Percentiles rank a stretch among this genome's conserved stretches.
Conservation (phyloP, 2,113 vertebrate species). For the Poeciliopsis occidentalis region DNA sequence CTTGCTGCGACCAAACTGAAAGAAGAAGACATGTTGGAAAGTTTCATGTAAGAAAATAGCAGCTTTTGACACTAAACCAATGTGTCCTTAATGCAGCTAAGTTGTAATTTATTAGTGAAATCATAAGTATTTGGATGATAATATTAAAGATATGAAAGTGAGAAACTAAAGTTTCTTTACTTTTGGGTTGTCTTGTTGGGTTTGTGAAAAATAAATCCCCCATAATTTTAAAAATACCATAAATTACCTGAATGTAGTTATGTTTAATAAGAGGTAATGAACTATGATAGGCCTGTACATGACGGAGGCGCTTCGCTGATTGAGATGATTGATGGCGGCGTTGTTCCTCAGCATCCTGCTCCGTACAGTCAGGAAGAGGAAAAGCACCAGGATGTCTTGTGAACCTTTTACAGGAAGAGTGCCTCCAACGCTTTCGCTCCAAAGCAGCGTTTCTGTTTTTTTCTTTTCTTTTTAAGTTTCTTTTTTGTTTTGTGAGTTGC, state of each 20-base stretch:
- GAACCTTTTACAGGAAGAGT: constrained; percentile 51
- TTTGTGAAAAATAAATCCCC: not conserved
- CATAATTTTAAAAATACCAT: not conserved
- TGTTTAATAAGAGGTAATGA: not conserved
- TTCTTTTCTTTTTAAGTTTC: not conserved
- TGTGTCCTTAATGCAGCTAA: too few species aligned
- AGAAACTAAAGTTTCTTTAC: too few species aligned
- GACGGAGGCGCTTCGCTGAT: constrained; percentile 22
- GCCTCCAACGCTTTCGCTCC: not conserved
- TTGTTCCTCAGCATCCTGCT: constrained; percentile 50
- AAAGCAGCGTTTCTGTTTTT: constrained; percentile 23
- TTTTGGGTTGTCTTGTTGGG: not conserved
- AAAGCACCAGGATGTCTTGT: constrained; percentile 56
- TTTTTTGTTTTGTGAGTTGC: constrained; percentile 35
- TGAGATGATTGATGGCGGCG: constrained; percentile 25
- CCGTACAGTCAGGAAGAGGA: constrained; percentile 53
- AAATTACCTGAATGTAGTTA: too few species aligned
- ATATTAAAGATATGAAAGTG: too few species aligned
- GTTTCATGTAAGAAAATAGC: not conserved
- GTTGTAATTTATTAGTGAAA: too few species aligned
- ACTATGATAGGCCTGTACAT: not conserved
- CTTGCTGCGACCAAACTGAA: not conserved
- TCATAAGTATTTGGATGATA: too few species aligned
- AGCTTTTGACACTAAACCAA: too few species aligned
- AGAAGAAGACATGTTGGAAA: not conserved